phyloP scores from a whole-genome alignment of 2,888 invertebrate species.

The Xanthia icteritia region DNA sequence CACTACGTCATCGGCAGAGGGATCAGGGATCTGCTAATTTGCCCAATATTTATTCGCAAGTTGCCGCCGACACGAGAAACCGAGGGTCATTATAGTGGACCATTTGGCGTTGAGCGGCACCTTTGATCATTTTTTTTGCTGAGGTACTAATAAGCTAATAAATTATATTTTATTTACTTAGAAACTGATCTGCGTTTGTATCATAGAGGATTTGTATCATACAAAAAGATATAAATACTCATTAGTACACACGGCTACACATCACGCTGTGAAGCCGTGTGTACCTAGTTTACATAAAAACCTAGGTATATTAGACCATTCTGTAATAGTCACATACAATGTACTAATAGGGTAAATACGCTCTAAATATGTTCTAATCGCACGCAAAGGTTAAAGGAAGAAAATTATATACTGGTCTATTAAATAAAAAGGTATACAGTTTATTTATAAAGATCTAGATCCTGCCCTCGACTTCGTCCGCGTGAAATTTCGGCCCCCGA shows the following conservation, averaged over 20 bases:
- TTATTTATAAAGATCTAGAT: not conserved
- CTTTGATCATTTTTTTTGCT: slow-evolving; percentile 75
- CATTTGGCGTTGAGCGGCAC: slow-evolving; percentile 83
- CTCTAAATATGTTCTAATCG: not conserved
- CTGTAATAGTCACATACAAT: not conserved
- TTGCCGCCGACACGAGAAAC: slow-evolving; percentile 83
- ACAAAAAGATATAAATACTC: too few relatives aligned
- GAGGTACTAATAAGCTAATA: slow-evolving; percentile 29
- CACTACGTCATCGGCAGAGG: slow-evolving; percentile 71
- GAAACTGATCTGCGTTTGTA: slow-evolving; percentile 21
- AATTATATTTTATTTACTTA: slow-evolving; percentile 37
- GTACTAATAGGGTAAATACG: not conserved
- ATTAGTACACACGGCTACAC: too few relatives aligned
- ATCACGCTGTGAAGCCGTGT: too few relatives aligned
- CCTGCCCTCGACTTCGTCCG: too few relatives aligned
- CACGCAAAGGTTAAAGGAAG: not conserved
- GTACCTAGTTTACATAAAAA: too few relatives aligned
- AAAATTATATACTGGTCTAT: not conserved
- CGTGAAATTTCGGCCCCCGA: too few relatives aligned
- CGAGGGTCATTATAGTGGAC: slow-evolving; percentile 80
- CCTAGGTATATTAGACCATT: too few relatives aligned
- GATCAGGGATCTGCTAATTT: slow-evolving; percentile 85
- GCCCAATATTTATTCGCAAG: slow-evolving; percentile 88
- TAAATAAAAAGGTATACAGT: not conserved
- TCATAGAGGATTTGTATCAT: not conserved